Conservation (phyloP, 2,113 vertebrate genomes). For the Gallinago paraguaiae region DNA sequence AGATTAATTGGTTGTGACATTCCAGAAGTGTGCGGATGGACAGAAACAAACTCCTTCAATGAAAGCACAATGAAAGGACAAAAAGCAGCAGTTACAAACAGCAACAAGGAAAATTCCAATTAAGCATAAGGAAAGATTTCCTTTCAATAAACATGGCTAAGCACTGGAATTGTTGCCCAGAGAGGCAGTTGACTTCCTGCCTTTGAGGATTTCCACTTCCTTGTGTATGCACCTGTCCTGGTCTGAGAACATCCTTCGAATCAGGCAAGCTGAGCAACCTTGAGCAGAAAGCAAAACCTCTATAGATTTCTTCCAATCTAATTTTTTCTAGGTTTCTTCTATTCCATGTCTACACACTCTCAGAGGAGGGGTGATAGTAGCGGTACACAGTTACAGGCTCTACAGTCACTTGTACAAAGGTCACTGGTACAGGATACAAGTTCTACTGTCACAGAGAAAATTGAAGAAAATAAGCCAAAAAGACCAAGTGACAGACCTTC, state of each 20-base stretch:
- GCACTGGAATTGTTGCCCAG: not conserved
- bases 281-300: not conserved
- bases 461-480: not conserved
- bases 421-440: not conserved
- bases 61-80: not conserved
- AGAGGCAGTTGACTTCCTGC: not conserved
- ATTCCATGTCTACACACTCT: not conserved
- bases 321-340: not conserved
- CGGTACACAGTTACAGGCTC: not conserved
- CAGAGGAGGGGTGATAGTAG: not conserved
- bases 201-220: not conserved
- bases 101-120: not conserved
- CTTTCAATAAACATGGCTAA: not conserved
- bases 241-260: not conserved
- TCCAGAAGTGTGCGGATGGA: not conserved
- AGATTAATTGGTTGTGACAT: not conserved
- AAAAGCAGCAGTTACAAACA: not conserved
- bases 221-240: not conserved
- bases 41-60: not conserved
- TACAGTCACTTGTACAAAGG: not conserved
- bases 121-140: not conserved
- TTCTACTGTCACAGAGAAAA: not conserved
- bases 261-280: not conserved
- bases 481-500: not conserved
- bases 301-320: not conserved